A percentile compares a stretch with the other conserved stretches of the same genome.
Evolutionary conservation across 2,113 vertebrate genomes (phyloP).

Genomic region (Microcebus lehilahytsara): DNA sequence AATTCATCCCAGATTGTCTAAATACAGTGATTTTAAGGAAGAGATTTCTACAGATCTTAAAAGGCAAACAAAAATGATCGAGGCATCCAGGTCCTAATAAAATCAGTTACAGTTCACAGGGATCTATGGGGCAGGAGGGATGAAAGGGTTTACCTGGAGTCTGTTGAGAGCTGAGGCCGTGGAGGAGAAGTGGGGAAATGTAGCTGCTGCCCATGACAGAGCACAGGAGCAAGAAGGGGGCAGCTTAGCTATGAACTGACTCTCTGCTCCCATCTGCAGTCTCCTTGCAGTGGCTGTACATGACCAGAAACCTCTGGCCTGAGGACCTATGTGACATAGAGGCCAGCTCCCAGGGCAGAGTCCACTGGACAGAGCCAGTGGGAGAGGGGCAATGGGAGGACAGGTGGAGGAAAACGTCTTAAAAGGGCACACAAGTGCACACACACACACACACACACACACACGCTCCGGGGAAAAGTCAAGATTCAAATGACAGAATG

Average conservation of each 20-base stretch:
- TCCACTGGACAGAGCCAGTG: background rate
- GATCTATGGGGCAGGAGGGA: too few species aligned
- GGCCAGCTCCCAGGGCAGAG: background rate
- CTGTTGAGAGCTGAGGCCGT: background rate
- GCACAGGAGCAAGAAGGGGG: too few species aligned
- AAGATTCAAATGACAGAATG: background rate
- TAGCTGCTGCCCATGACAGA: too few species aligned
- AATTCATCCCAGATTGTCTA: background rate
- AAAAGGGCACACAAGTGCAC: background rate
- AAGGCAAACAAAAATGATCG: background rate
- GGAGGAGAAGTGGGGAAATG: background rate
- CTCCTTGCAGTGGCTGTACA: too few species aligned
- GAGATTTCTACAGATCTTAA: background rate
- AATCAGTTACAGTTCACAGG: background rate
- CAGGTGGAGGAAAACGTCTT: background rate
- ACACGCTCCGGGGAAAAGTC: background rate
- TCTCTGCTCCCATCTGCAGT: background rate
- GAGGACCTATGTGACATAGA: background rate
- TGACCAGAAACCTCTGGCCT: background rate
- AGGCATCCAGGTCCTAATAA: background rate
- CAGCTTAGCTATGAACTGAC: background rate
- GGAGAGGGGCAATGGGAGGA: background rate
- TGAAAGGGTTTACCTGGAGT: background rate
- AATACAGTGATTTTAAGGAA: background rate
- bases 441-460: accelerated